These are phyloP conservation scores for Phasianus colchicus DNA, from an alignment of 2,113 vertebrate genomes.

Conservation along the genomic window DNA sequence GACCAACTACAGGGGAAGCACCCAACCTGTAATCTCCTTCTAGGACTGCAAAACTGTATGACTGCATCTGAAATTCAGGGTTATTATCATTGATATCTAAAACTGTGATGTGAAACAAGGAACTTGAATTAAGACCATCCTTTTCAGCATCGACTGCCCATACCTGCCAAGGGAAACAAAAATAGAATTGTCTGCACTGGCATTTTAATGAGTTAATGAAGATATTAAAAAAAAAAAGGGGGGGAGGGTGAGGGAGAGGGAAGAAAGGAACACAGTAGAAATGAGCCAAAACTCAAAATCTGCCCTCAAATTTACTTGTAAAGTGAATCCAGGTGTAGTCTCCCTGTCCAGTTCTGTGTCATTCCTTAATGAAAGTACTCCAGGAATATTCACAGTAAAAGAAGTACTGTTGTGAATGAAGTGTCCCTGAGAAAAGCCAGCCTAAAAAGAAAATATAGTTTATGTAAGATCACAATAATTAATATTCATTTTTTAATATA, in stretches of 20 bases:
- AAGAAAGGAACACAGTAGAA: neutral
- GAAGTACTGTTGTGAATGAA: slow-evolving; percentile 72
- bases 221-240: neutral
- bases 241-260: too few species aligned
- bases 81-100: slow-evolving; percentile 85
- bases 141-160: slow-evolving; percentile 76
- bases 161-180: slow-evolving; percentile 69
- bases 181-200: neutral
- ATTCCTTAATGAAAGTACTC: slow-evolving; percentile 74
- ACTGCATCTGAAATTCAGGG: slow-evolving; percentile 78
- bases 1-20: slow-evolving; percentile 27
- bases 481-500: neutral
- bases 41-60: slow-evolving; percentile 36
- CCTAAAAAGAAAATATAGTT: slow-evolving; percentile 23
- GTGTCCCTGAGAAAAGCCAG: slow-evolving; percentile 79
- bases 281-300: neutral
- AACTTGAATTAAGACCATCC: slow-evolving; percentile 74
- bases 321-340: slow-evolving; percentile 62
- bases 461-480: neutral
- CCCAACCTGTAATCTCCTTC: slow-evolving; percentile 70
- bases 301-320: slow-evolving; percentile 73
- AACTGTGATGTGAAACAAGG: slow-evolving; percentile 77
- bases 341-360: slow-evolving; percentile 82
- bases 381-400: slow-evolving; percentile 77
- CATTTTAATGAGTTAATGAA: neutral